These are phyloP conservation scores for Sturnus vulgaris DNA, from an alignment of 2,113 vertebrate genomes.

Conservation along the genomic window DNA sequence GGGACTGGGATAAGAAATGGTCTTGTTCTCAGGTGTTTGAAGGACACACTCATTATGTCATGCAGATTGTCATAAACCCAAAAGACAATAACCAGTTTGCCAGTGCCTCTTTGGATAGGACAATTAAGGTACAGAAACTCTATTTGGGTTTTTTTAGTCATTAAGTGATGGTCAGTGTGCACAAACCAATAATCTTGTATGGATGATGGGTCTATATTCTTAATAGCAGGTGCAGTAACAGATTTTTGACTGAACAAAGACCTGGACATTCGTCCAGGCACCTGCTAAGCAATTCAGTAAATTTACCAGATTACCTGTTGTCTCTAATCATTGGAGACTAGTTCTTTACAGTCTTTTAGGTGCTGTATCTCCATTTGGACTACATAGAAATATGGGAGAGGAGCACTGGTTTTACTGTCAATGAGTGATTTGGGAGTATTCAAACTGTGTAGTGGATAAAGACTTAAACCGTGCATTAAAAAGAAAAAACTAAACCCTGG, in stretches of 20 bases:
- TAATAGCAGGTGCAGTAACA: neutral
- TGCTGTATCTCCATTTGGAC: neutral
- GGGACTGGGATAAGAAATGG: slow-evolving; percentile 99
- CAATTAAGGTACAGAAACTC: slow-evolving; percentile 85
- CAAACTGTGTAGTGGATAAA: neutral
- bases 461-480: neutral
- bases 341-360: neutral
- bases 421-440: neutral
- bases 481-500: neutral
- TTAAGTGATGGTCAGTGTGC: neutral
- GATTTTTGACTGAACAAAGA: neutral
- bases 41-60: slow-evolving; percentile 98
- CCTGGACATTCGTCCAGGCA: neutral
- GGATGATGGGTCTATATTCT: neutral
- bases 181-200: neutral
- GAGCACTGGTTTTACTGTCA: neutral
- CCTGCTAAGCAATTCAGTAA: neutral
- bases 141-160: neutral
- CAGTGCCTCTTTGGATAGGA: slow-evolving; percentile 94
- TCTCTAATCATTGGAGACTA: neutral
- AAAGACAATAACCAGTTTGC: slow-evolving; percentile 99
- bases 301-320: neutral
- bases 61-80: slow-evolving; percentile 99
- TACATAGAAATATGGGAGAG: neutral
- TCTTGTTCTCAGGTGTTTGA: slow-evolving; percentile 98